Base-by-base conservation (phyloP, 1,140 invertebrate species). In the Harpegnathos saltator region DNA sequence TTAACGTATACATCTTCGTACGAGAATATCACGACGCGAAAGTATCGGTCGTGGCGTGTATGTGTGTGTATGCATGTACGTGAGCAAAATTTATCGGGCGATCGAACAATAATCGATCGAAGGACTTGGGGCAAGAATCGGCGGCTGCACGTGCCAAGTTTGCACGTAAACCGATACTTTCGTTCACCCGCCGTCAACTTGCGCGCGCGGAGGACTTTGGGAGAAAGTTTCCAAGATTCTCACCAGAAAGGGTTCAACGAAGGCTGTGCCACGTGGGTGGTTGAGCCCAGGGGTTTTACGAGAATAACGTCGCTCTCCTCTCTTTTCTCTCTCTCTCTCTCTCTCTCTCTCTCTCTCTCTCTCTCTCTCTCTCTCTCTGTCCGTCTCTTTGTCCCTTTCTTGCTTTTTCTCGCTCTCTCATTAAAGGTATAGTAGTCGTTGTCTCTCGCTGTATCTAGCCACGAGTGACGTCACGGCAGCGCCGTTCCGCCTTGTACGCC, bases 381-480 rank as follows among this genome's bases (percentile, higher is more conserved):
- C n/a, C n/a, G n/a, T n/a, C n/a, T n/a, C n/a, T n/a, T 33, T 33
- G 1, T 1, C 33, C 7, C 33, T 33, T 33, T 7, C 7, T 7
- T 33, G 33, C 7, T 7, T 7, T 44, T 44, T 11, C 11, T 11
- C 9, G 7, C 11, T 29, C 65, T 62, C 59, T 71, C 59, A 68
- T 83, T 83, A 83, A 83, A 83, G 22, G 84, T 44, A 44, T 33
- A 33, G 5, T 33, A 33, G 5, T 44, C 38, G 38, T 44, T 9
- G 5, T 33, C 1, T 26, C 33, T 62, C 62, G 77, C 65, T 17
- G 15, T 86, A 63, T 77, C 19, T 38, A 48, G 24, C n/a, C 17
- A 5, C n/a, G 62, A n/a, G n/a, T 87, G 66, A 87, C 86, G 85
- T 87, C 85, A 86, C 66, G 44, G 22, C 74, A 24, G 38, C 12